Percentiles rank a stretch among this genome's conserved stretches.
These are phyloP conservation scores for Acanthosepion lycidas DNA, from an alignment of 2,888 invertebrate genomes.

Conservation along the genomic window DNA sequence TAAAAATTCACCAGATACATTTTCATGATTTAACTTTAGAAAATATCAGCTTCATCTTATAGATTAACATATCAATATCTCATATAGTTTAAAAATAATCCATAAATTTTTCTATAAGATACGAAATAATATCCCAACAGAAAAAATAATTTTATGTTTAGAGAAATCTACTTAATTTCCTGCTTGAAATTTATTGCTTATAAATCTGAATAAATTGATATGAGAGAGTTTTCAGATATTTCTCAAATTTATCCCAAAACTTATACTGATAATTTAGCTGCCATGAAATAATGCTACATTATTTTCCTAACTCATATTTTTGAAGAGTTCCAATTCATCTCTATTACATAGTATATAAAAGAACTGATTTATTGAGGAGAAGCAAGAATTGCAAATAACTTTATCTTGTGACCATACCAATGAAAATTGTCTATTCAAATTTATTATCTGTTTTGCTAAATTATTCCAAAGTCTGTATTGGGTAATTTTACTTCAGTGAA, in stretches of 20 bases:
- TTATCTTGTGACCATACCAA: neutral
- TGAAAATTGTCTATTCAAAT: neutral
- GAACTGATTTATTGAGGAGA: constrained; percentile 6
- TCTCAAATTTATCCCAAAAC: neutral
- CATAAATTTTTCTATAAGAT: neutral
- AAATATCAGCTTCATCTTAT: too few species aligned
- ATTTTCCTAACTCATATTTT: neutral
- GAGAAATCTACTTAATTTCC: neutral
- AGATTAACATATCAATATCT: too few species aligned
- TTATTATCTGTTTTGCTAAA: neutral
- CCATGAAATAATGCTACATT: neutral
- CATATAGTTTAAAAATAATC: too few species aligned
- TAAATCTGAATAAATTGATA: neutral
- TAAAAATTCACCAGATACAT: too few species aligned
- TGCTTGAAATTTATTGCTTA: neutral
- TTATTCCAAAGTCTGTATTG: neutral
- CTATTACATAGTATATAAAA: neutral
- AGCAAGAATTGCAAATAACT: neutral
- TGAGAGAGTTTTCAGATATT: neutral
- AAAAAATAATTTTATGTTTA: neutral
- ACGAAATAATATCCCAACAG: neutral
- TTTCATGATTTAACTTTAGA: too few species aligned
- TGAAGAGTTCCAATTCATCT: neutral
- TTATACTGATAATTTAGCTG: neutral
- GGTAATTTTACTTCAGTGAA: neutral